Evolutionary conservation across 2,888 invertebrate genomes (phyloP).

Genomic region (Volucella inanis): DNA sequence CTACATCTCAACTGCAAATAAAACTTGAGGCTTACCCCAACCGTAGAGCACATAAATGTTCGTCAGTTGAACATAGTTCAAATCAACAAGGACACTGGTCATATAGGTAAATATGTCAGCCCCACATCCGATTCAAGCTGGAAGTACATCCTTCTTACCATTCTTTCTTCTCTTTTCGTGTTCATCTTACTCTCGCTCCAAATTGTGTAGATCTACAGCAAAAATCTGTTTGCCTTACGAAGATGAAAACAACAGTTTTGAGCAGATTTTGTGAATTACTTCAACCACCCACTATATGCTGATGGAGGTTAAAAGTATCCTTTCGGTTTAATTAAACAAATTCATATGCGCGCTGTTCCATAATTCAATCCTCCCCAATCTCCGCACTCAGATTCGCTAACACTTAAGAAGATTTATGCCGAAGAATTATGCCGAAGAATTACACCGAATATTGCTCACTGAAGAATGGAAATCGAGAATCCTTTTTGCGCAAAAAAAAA

Average conservation of each 20-base stretch:
- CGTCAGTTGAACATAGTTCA: conserved; percentile 10
- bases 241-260: conserved; percentile 9
- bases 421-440: conserved; percentile 68
- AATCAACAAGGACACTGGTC: conserved; percentile 20
- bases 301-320: conserved; percentile 4
- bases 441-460: conserved; percentile 72
- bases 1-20: conserved; percentile 45
- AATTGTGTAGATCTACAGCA: conserved; percentile 1
- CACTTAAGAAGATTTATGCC: conserved; percentile 63
- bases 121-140: background rate
- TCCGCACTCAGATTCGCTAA: conserved; percentile 27
- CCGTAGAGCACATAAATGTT: conserved; percentile 66
- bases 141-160: background rate
- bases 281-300: background rate
- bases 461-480: conserved; percentile 47
- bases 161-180: background rate
- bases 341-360: conserved; percentile 60
- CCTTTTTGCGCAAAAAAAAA: conserved; percentile 55
- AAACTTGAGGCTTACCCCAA: conserved; percentile 57
- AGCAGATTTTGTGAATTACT: conserved; percentile 44
- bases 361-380: conserved; percentile 40
- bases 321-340: conserved; percentile 61
- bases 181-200: conserved; percentile 7
- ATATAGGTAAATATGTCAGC: background rate
- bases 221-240: conserved; percentile 24